Base-by-base conservation (phyloP, 2,797 vertebrate genomes). In the Oryzias dopingdopingensis region DNA sequence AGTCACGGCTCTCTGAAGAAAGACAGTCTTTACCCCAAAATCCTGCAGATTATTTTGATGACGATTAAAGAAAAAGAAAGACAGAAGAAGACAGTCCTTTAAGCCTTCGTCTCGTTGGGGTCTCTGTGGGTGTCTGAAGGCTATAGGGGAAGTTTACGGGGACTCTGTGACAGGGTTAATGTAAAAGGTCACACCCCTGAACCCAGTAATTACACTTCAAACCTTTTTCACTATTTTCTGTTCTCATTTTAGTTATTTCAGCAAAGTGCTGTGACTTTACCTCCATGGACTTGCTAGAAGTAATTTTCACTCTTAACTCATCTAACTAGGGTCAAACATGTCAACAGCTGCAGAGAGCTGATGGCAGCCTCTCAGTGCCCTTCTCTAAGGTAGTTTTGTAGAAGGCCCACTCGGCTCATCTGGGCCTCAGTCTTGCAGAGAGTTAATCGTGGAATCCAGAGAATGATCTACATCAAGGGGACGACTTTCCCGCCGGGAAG, bases 381-480 rank as follows among this genome's bases (percentile, higher is more conserved):
- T 52, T 55, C n/a, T 60, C 23, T 70, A 46, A 62, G 57, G 72
- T 61, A 55, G 58, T 43, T 26, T 58, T 65, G 26, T 57, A 67
- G 56, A 48, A 46, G 43, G 59, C 49, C 71, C 79, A 62, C 26
- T 76, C 24, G 66, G 76, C 70, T 64, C 58, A 80, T 65, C 58
- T 52, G 64, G 49, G 66, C 71, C 37, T 81, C 70, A n/a, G 52
- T 59, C 42, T 56, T 58, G 74, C 67, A 60, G 69, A 79, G 62
- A 72, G 44, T 67, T 59, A 59, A 52, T 42, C 46, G 52, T 80
- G 76, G 80, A 77, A 74, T 82, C 73, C 68, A 71, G 78, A 73
- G 79, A 89, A 84, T 79, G 68, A 86, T 81, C 61, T 80, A 72
- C 81, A 81, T 84, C 72, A 59, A 82, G 56, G 71, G 72, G 51